Percentiles rank a stretch among this genome's conserved stretches.
These are phyloP conservation scores for Andrena minutula DNA, from an alignment of 2,888 invertebrate genomes.

Conservation along the genomic window DNA sequence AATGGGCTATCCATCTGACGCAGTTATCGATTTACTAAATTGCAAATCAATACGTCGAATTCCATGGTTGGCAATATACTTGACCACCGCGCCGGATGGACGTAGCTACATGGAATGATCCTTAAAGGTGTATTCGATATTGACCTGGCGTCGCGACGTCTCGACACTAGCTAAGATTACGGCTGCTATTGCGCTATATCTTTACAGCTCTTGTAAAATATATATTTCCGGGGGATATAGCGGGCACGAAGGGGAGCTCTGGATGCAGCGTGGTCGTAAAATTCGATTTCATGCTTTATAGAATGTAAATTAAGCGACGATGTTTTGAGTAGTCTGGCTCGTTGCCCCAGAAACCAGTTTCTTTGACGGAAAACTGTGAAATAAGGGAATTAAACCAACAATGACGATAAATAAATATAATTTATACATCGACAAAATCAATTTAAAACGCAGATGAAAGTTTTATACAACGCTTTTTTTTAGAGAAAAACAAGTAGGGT, in stretches of 20 bases:
- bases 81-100: slow-evolving; percentile 41
- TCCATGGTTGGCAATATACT: slow-evolving; percentile 50
- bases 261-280: slow-evolving; percentile 26
- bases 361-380: neutral
- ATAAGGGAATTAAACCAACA: neutral
- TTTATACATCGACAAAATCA: too few species aligned
- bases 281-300: slow-evolving; percentile 43
- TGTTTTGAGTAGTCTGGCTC: slow-evolving; percentile 5
- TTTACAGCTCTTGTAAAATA: slow-evolving; percentile 40
- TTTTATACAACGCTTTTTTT: too few species aligned
- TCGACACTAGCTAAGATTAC: slow-evolving; percentile 49
- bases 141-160: slow-evolving; percentile 52
- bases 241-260: neutral
- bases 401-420: too few species aligned
- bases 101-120: slow-evolving; percentile 48
- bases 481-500: too few species aligned
- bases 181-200: slow-evolving; percentile 30
- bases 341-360: slow-evolving; percentile 9
- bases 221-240: slow-evolving; percentile 32
- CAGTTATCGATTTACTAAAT: slow-evolving; percentile 83
- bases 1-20: slow-evolving; percentile 77
- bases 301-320: slow-evolving; percentile 48
- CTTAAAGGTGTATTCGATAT: slow-evolving; percentile 47
- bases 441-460: too few species aligned
- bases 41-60: slow-evolving; percentile 77